A percentile compares a stretch with the other conserved stretches of the same genome.
Evolutionary conservation across 2,888 invertebrate genomes (phyloP).

Genomic region (Meta bourneti): DNA sequence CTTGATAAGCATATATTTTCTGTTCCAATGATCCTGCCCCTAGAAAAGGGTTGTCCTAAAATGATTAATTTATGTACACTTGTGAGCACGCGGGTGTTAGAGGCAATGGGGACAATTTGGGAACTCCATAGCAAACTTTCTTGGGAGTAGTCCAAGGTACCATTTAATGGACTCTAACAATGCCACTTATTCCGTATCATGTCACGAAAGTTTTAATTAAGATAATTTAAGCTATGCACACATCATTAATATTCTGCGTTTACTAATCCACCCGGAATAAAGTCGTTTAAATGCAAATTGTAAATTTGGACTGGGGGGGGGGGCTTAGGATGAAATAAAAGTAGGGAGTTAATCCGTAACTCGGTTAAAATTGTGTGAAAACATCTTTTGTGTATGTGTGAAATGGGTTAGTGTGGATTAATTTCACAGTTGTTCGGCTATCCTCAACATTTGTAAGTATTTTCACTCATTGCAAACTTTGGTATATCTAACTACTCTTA

Average conservation of each 20-base stretch:
- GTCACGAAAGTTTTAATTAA: constrained; percentile 1
- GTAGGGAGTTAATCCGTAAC: too few relatives aligned
- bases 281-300: neutral
- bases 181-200: neutral
- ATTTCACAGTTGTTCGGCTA: too few relatives aligned
- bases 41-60: neutral
- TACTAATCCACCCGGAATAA: neutral
- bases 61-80: neutral
- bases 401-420: too few relatives aligned
- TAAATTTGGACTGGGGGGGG: neutral
- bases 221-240: neutral
- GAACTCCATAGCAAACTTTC: neutral
- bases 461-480: too few relatives aligned
- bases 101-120: neutral
- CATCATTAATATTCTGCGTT: neutral
- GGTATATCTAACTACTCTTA: too few relatives aligned
- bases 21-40: neutral
- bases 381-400: too few relatives aligned
- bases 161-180: neutral
- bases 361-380: too few relatives aligned
- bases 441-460: too few relatives aligned
- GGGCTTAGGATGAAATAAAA: too few relatives aligned
- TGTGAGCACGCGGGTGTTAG: neutral
- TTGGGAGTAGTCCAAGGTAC: neutral
- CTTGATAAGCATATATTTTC: neutral